Evolutionary conservation across 2,113 vertebrate species (phyloP).

Genomic region (Hemibagrus wyckioides): DNA sequence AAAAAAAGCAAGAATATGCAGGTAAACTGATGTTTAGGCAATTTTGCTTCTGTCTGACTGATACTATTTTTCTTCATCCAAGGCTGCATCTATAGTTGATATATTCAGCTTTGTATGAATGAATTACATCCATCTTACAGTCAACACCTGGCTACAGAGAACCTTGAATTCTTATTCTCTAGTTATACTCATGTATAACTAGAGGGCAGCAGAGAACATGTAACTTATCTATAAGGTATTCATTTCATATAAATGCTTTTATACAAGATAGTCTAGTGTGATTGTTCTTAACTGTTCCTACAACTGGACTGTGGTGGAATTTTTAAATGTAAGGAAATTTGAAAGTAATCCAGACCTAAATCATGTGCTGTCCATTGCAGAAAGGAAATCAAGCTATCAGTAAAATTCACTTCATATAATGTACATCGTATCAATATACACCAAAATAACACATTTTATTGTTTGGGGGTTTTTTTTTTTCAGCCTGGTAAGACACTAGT

Average conservation of each 20-base stretch:
- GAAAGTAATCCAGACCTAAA: neutral
- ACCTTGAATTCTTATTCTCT: conserved; percentile 32
- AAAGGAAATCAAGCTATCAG: neutral
- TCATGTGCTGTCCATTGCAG: neutral
- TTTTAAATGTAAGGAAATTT: neutral
- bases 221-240: neutral
- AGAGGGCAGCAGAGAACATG: conserved; percentile 8
- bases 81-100: conserved; percentile 8
- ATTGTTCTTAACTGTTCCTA: neutral
- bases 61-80: conserved; percentile 13
- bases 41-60: neutral
- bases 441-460: neutral
- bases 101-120: conserved; percentile 28
- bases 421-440: neutral
- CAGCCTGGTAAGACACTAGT: neutral
- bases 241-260: neutral
- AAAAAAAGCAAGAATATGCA: neutral
- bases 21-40: conserved; percentile 23
- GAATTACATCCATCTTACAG: conserved; percentile 48
- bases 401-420: neutral
- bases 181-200: conserved; percentile 14
- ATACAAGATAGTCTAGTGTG: neutral
- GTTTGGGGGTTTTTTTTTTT: too few species aligned
- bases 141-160: conserved; percentile 13
- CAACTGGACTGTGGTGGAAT: neutral